phyloP scores from a whole-genome alignment of 2,888 invertebrate species.

The Alentia gelatinosa region DNA sequence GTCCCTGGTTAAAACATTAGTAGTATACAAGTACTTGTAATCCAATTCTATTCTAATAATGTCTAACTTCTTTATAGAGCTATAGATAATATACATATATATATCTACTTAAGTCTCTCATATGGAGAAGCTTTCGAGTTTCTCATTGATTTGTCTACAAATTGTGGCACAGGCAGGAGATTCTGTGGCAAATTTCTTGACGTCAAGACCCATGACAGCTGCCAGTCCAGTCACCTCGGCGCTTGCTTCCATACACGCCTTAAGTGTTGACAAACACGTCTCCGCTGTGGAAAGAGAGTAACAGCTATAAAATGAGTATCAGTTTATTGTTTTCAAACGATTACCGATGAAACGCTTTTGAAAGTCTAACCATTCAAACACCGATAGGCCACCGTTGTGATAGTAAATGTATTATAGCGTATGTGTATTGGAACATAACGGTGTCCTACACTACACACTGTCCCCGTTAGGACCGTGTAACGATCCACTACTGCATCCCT shows the following conservation, averaged over 20 bases:
- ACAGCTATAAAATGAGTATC: too few relatives aligned
- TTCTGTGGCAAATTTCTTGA: background rate
- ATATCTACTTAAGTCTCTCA: background rate
- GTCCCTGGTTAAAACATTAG: too few relatives aligned
- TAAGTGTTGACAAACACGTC: background rate
- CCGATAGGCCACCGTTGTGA: background rate
- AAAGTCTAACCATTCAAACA: too few relatives aligned
- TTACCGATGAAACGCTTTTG: too few relatives aligned
- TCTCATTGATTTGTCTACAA: slow-evolving; percentile 10
- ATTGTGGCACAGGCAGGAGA: background rate
- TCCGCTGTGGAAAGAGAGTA: background rate
- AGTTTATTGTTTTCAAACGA: too few relatives aligned
- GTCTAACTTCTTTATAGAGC: background rate
- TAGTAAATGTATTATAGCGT: background rate
- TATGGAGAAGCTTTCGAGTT: slow-evolving; percentile 24
- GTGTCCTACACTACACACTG: too few relatives aligned
- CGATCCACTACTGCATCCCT: too few relatives aligned
- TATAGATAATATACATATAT: background rate
- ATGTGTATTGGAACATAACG: too few relatives aligned
- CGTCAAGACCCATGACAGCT: slow-evolving; percentile 45
- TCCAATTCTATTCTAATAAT: background rate
- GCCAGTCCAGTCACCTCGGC: slow-evolving; percentile 42
- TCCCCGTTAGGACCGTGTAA: too few relatives aligned
- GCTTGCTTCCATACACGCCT: slow-evolving; percentile 43
- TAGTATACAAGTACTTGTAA: too few relatives aligned